Conservation (phyloP, 2,113 vertebrate species). For the Trichechus manatus region DNA sequence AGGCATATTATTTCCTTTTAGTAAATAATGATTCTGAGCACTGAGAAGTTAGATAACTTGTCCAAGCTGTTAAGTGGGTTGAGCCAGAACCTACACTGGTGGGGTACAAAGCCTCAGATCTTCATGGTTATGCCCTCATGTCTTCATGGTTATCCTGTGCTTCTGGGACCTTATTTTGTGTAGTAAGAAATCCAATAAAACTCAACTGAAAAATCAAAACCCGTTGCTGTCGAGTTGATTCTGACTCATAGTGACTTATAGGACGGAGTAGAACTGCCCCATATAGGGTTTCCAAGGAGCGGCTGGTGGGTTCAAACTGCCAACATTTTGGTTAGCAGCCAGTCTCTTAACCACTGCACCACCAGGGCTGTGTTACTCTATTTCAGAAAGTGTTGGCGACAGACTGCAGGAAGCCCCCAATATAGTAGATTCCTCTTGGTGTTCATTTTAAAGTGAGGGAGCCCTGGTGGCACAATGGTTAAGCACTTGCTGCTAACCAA, state of each 20-base stretch:
- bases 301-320: too few species aligned
- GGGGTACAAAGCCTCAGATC: not conserved
- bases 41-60: not conserved
- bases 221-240: too few species aligned
- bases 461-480: not conserved
- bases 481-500: not conserved
- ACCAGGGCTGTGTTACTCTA: not conserved
- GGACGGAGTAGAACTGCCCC: too few species aligned
- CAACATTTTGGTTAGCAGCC: too few species aligned
- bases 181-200: not conserved
- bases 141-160: not conserved
- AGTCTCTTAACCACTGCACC: too few species aligned
- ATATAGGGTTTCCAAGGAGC: too few species aligned
- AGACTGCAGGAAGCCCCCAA: fast-evolving
- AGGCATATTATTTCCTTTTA: not conserved
- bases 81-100: not conserved
- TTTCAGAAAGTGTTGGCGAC: not conserved
- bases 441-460: not conserved
- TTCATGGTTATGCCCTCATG: not conserved
- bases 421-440: not conserved
- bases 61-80: not conserved
- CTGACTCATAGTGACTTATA: too few species aligned
- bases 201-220: not conserved
- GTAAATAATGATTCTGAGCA: not conserved
- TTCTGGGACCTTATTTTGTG: not conserved